Base-by-base conservation (phyloP, 1,140 invertebrate genomes). In the Anagrus nilaparvatae region DNA sequence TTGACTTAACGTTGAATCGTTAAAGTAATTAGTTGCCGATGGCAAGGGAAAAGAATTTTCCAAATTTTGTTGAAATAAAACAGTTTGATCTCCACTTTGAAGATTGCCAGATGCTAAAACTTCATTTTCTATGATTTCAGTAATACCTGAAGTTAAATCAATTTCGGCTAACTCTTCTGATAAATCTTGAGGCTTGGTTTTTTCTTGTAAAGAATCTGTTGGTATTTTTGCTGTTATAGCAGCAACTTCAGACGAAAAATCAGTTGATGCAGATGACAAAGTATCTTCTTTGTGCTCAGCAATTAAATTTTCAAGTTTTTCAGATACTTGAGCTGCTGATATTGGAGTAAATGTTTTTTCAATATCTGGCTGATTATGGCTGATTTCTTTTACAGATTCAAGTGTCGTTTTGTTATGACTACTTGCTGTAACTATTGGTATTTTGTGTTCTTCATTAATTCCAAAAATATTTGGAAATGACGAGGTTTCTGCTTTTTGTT, bases 281-380 rank as follows among this genome's bases (percentile, higher is more conserved):
- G 33, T 32, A 14, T 56, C 54, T 31, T 52, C 52, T 7, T 62
- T 47, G 18, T 54, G 56, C 9, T 61, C 53, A 0, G 55, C 59
- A 19, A 67, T 54, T 16, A 67, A 38, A 39, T 65, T 50, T 40
- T 65, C 59, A 13, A 65, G 60, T 30, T 65, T 67, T 24, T 62
- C 56, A 1, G 58, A 56, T 0, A 67, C 56, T 41, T 62, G 56
- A 17, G 59, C 59, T 10, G 60, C 62, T 5, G 56, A 61, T 29
- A 61, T 56, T 0, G 61, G 60, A 7, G 50, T 46, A 19, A 63
- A 63, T 10, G 49, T 57, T 30, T 44, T 45, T n/a, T n/a, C n/a
- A n/a, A n/a, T n/a, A 5, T 29, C 33, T 1, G 40, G 7, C 17
- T 16, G 38, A 0, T 17, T 0, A 8, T 13, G 7, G 6, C 6